Base-by-base conservation (phyloP, 2,797 vertebrate genomes). In the Myoxocephalus aenaeus region DNA sequence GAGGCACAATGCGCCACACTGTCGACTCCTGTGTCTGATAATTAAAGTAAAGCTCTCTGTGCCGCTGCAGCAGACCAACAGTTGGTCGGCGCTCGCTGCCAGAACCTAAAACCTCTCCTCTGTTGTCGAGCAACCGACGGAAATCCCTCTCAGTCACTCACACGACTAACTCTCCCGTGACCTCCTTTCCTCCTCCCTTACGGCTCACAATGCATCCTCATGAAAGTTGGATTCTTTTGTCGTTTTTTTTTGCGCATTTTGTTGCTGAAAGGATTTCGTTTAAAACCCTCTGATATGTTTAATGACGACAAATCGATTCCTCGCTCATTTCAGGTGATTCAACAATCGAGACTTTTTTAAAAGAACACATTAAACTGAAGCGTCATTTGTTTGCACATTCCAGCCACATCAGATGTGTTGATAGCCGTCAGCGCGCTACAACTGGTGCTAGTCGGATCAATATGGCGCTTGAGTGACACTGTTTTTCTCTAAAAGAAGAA, bases 131-230 rank as follows among this genome's bases (percentile, higher is more conserved):
- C 80, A 34, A 68, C 82, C 76, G 83, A 79, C 32, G 83, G 82
- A 91, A 92, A 92, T 87, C 89, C 89, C 81, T 83, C 79, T 75
- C 87, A 88, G 81, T 91, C 87, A 88, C 85, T 91, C 89, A 86
- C 76, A 81, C 22, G 12, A 48, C 84, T 89, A 91, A 89, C 89
- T 89, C 91, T 85, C 87, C 79, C 75, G 17, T 93, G 91, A 92
- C 92, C 92, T 92, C 89, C 59, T 92, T 93, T 90, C 81, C 80
- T 65, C 29, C 73, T 86, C 84, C 22, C 25, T 82, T 75, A 63
- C 68, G 78, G 38, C 80, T 70, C 80, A 51, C 79, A 79, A 70
- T 44, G 51, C 57, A 65, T 81, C 58, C 15, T 61, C 15, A 18
- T 29, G 18, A 81, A 75, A 81, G 53, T 85, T 80, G 42, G 54